phyloP scores from a whole-genome alignment of 2,888 invertebrate species.

The Melanostoma mellinum region DNA sequence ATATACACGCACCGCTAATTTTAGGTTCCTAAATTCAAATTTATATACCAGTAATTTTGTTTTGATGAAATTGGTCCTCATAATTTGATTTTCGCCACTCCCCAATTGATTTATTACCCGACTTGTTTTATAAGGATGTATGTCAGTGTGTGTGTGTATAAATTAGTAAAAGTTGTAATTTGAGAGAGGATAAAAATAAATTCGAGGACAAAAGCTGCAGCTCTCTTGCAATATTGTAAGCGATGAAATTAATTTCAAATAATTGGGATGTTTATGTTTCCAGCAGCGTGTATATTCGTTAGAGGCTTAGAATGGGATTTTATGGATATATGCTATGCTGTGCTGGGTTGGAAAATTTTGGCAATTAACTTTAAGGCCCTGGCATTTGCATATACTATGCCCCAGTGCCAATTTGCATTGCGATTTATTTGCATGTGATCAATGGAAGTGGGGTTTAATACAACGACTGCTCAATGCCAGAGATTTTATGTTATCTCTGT shows the following conservation, averaged over 20 bases:
- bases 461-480: not conserved
- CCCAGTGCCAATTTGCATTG: not conserved
- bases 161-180: not conserved
- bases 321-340: not conserved
- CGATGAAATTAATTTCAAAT: conserved; percentile 60
- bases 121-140: not conserved
- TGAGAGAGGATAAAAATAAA: conserved; percentile 1
- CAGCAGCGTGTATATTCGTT: conserved; percentile 15
- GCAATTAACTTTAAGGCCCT: conserved; percentile 17
- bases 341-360: conserved; percentile 6
- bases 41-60: conserved; percentile 67
- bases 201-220: not conserved
- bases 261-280: conserved; percentile 50
- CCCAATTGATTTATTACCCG: conserved; percentile 45
- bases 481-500: not conserved
- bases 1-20: conserved; percentile 57
- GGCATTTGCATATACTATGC: conserved; percentile 5
- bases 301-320: conserved; percentile 20
- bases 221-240: conserved; percentile 32
- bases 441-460: not conserved
- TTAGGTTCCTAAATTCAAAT: conserved; percentile 53
- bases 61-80: conserved; percentile 68
- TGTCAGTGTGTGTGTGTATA: not conserved
- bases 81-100: conserved; percentile 66
- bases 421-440: not conserved